phyloP scores from a whole-genome alignment of 2,888 invertebrate species.

The Macrosoma leucophasiata region DNA sequence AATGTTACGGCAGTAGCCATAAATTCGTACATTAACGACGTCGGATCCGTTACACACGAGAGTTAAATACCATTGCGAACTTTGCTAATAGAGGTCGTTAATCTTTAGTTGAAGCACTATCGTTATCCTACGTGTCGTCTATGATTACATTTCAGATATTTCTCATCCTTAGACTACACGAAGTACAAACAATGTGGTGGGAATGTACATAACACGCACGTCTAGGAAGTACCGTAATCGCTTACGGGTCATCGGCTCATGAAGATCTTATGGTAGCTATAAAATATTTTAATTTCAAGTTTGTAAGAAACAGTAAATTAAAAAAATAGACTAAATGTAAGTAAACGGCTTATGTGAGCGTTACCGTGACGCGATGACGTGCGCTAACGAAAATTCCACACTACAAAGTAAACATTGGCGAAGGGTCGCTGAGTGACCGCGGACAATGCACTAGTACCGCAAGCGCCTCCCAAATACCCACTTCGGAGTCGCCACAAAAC shows the following conservation, averaged over 20 bases:
- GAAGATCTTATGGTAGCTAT: conserved; percentile 56
- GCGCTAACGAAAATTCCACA: too few relatives aligned
- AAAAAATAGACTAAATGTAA: not conserved
- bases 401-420: too few relatives aligned
- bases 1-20: too few relatives aligned
- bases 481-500: conserved; percentile 20
- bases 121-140: conserved; percentile 23
- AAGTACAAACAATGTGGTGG: conserved; percentile 35
- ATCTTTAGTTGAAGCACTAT: conserved; percentile 20
- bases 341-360: conserved; percentile 1
- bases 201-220: conserved; percentile 42
- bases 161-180: conserved; percentile 33
- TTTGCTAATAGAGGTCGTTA: conserved; percentile 11
- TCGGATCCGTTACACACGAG: too few relatives aligned
- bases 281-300: conserved; percentile 47
- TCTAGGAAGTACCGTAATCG: conserved; percentile 57
- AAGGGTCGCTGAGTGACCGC: conserved; percentile 24
- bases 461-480: conserved; percentile 29
- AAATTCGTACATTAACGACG: too few relatives aligned
- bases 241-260: conserved; percentile 62
- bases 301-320: not conserved
- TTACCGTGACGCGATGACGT: conserved; percentile 18
- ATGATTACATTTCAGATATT: conserved; percentile 30
- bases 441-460: conserved; percentile 33
- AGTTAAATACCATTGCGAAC: conserved; percentile 21